Base-by-base conservation (phyloP, 2,888 invertebrate genomes). In the Drosophila fulvimacula region DNA sequence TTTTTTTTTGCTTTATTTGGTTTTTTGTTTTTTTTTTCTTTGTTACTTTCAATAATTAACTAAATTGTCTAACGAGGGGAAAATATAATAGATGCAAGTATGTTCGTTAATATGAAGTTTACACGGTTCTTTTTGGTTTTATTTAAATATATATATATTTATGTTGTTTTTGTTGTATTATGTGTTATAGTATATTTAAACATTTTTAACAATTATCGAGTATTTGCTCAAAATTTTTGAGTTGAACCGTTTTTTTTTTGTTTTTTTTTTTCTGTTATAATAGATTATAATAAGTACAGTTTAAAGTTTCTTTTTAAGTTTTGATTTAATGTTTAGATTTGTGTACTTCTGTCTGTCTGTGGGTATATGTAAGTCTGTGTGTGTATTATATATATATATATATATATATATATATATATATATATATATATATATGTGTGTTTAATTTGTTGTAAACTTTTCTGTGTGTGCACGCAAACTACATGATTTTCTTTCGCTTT, bases 61-160 rank as follows among this genome's bases (percentile, higher is more conserved):
- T 90, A 90, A 90, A 89, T 80, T 84, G 72, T 86, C 86, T 89
- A 90, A 90, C 79, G 81, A 86, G 90, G 84, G 71, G 81, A 88
- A 89, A 85, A 86, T 79, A 79, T 76, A 51, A 36, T 48, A 76
- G 52, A 78, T 74, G 69, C 53, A 73, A 69, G 70, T 66, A 78
- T 74, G 66, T 56, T 57, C 60, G 27, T 78, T 78, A 81, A 79
- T 85, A 79, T 82, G 79, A 81, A 73, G 65, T 79, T 84, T 79
- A 81, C 66, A 72, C 77, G 85, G 70, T 63, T 48, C 42, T 6
- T 38, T 24, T 34, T 38, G 39, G 30, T 79, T 73, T 46, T 55
- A 46, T 69, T 42, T 71, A 62, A 63, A 48, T 76, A 49, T 61
- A 70, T 62, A 49, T 27, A 38, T 53, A 42, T 73, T 41, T 70